Percentiles rank a stretch among this genome's conserved stretches.
Conservation (phyloP, 2,888 invertebrate species). For the Rapana venosa region DNA sequence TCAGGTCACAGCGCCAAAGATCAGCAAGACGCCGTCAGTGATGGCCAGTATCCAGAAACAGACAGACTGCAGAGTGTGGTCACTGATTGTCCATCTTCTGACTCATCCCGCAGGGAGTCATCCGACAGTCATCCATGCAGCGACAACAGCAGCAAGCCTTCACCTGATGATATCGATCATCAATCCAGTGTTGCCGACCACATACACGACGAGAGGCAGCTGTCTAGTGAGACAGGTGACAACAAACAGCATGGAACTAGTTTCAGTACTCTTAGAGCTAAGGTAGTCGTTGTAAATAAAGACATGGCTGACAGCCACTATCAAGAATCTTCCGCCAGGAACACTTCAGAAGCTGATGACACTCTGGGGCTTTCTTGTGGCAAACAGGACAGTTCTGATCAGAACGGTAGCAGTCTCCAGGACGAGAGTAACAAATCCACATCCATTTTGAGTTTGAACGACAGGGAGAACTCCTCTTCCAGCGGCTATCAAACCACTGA, state of each 20-base stretch:
- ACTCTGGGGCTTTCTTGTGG: too few relatives aligned
- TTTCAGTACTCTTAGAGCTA: too few relatives aligned
- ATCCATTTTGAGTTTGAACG: background rate
- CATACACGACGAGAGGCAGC: too few relatives aligned
- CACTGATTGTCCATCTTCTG: background rate
- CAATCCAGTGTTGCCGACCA: background rate
- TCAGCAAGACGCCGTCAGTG: too few relatives aligned
- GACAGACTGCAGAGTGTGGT: background rate
- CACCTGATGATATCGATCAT: background rate
- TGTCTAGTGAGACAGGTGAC: too few relatives aligned
- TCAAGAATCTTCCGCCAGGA: too few relatives aligned
- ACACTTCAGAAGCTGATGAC: too few relatives aligned
- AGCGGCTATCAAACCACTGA: background rate
- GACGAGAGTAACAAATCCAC: background rate
- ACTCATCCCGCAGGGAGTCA: background rate
- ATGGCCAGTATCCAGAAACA: too few relatives aligned
- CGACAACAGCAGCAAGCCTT: background rate
- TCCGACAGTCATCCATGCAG: background rate
- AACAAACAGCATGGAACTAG: too few relatives aligned
- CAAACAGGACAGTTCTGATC: background rate
- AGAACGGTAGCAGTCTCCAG: background rate
- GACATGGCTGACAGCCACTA: too few relatives aligned
- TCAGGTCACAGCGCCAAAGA: too few relatives aligned
- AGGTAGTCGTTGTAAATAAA: too few relatives aligned
- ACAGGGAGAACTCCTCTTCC: background rate